Evolutionary conservation across 2,113 vertebrate species (phyloP).

Genomic region (Burhinus bistriatus): DNA sequence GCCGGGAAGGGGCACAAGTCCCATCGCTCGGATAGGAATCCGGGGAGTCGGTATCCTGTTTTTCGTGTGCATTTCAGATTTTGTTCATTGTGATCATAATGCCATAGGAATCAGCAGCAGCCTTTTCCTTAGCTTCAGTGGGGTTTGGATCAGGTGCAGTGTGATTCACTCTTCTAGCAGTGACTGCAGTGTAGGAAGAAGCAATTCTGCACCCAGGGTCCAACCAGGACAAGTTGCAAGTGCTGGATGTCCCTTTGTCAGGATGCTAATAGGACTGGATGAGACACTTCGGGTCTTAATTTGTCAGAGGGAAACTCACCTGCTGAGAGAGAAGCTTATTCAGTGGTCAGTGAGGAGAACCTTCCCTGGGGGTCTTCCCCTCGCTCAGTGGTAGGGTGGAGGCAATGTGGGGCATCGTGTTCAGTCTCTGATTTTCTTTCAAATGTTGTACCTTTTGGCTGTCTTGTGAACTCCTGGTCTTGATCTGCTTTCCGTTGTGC

Average conservation of each 20-base stretch:
- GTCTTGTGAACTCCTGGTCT: background rate
- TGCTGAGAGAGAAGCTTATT: background rate
- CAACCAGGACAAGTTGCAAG: background rate
- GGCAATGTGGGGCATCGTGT: background rate
- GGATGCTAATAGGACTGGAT: background rate
- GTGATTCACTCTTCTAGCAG: background rate
- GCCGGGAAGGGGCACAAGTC: background rate
- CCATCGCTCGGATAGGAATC: background rate
- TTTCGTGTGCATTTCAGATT: background rate
- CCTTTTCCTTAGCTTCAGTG: background rate
- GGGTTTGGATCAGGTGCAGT: background rate
- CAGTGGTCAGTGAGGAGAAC: fast-evolving
- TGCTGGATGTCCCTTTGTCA: background rate
- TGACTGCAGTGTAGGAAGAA: background rate
- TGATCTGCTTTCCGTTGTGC: background rate
- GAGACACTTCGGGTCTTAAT: background rate
- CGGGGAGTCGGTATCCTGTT: background rate
- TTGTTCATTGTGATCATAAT: background rate
- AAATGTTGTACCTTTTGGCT: background rate
- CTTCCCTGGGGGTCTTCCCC: background rate
- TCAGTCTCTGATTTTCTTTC: background rate
- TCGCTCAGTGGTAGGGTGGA: background rate
- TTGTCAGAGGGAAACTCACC: background rate
- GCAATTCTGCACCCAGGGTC: background rate
- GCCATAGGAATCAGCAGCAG: background rate